phyloP scores from a whole-genome alignment of 2,797 vertebrate species.

The Bradypodion ventrale region DNA sequence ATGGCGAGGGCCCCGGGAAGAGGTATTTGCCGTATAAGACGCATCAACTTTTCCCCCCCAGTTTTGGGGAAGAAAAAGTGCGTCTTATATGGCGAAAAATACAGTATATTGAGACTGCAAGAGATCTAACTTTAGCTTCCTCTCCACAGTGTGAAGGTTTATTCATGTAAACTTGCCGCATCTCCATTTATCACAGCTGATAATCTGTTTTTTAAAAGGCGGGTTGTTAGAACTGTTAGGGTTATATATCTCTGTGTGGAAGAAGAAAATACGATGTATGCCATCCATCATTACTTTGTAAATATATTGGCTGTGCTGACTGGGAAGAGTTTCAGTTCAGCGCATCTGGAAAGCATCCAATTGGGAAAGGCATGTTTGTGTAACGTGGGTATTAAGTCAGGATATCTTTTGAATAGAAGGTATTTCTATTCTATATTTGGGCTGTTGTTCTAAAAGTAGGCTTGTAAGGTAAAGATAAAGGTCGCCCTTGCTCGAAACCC shows the following conservation, averaged over 20 bases:
- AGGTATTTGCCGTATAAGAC: no score
- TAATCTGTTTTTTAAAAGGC: conserved; percentile 4
- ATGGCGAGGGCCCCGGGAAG: no score
- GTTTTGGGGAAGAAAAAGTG: no score
- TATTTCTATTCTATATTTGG: neutral
- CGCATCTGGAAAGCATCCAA: neutral
- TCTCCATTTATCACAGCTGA: neutral
- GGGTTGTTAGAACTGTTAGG: neutral
- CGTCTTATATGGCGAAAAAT: no score
- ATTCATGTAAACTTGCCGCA: neutral
- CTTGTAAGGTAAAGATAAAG: no score
- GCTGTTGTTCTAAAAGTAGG: no score
- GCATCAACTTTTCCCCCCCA: no score
- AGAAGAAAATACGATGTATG: neutral
- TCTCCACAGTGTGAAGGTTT: neutral
- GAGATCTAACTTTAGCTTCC: conserved; percentile 23
- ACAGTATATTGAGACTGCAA: neutral
- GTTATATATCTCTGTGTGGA: neutral
- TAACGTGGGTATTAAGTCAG: neutral
- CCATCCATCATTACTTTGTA: neutral
- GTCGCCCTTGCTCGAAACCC: no score
- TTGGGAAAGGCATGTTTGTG: neutral
- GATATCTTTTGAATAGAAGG: neutral
- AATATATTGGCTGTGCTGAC: neutral
- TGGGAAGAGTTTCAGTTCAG: neutral